Evolutionary conservation across 2,797 vertebrate species (phyloP), one percentile per base, ranked within the genome.

Genomic region (Scomberomorus guttatus): DNA sequence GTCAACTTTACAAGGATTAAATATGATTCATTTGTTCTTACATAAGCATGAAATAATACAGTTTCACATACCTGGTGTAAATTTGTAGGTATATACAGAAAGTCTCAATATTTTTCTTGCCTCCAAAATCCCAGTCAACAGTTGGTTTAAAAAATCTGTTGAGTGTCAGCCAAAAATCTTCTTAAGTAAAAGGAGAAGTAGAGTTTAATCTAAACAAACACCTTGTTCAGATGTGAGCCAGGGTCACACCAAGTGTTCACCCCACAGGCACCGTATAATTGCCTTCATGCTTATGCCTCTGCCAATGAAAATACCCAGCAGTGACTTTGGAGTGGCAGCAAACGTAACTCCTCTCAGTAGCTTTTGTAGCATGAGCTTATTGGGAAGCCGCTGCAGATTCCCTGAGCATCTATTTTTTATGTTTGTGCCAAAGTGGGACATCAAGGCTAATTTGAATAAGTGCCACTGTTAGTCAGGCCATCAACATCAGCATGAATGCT

Each of bases 241-340:
- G 80, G 87, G 84, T 90, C 87, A 86, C 48, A 66, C 70, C 56
- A 65, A 72, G 64, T 66, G 66, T 77, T 89, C 84, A 83, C 66
- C 84, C 84, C 74, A 81, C 69, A 77, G 87, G 85, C 74, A 70
- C 67, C 76, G 75, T 75, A 57, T 92, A 93, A 91, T 91, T 91
- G 87, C 73, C 81, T 90, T 85, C 82, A 84, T 87, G 85, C 84
- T 81, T 65, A 59, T 75, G 73, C 63, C 20, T 79, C 69, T 83
- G 60, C 74, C 75, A 82, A 82, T 81, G 79, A 79, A 87, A 90
- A 87, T 48, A 83, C 69, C 75, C 71, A 72, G 72, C 76, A 74
- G 85, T 75, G 82, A 83, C 70, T 82, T 55, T 82, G 67, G 82
- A 89, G 75, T 68, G 80, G 81, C 78, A 73, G 87, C 54, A 62